These are phyloP conservation scores for Hyperoplus immaculatus DNA, from an alignment of 2,797 vertebrate species.

Conservation along the genomic window DNA sequence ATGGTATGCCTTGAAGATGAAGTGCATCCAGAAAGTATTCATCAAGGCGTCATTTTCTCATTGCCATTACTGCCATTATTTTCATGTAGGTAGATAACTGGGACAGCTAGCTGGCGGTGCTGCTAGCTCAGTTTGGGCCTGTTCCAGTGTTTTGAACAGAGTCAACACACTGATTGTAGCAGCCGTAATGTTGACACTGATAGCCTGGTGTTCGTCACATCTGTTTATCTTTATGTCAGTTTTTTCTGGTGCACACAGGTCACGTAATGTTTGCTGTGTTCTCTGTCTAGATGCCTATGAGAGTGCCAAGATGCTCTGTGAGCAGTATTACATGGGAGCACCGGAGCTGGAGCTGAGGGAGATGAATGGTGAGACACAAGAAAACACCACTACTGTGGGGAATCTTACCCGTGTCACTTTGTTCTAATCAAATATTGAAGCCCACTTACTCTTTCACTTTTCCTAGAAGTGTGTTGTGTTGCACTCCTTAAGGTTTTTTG, in stretches of 20 bases:
- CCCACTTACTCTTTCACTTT: too few relatives aligned
- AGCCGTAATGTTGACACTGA: neutral
- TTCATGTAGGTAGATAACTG: neutral
- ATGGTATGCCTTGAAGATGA: neutral
- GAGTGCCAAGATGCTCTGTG: conserved; percentile 91
- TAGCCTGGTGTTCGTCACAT: conserved; percentile 11
- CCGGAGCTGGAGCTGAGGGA: conserved; percentile 90
- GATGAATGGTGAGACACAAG: conserved; percentile 84
- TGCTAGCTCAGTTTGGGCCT: neutral
- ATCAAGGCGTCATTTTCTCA: neutral
- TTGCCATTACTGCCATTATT: too few relatives aligned
- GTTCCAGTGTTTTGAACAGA: conserved; percentile 10
- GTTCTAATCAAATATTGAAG: too few relatives aligned
- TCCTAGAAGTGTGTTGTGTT: too few relatives aligned
- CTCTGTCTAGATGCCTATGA: conserved; percentile 87
- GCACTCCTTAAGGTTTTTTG: too few relatives aligned
- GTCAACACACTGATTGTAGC: neutral
- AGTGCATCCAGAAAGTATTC: too few relatives aligned
- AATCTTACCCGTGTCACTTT: too few relatives aligned
- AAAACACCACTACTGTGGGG: too few relatives aligned
- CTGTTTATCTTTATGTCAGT: conserved; percentile 7
- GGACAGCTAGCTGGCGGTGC: neutral
- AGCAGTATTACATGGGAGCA: conserved; percentile 91
- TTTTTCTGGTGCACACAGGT: neutral
- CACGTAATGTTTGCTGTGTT: conserved; percentile 10